phyloP scores from a whole-genome alignment of 37 sponge, comb jelly and placozoan species.

The Mnemiopsis leidyi region DNA sequence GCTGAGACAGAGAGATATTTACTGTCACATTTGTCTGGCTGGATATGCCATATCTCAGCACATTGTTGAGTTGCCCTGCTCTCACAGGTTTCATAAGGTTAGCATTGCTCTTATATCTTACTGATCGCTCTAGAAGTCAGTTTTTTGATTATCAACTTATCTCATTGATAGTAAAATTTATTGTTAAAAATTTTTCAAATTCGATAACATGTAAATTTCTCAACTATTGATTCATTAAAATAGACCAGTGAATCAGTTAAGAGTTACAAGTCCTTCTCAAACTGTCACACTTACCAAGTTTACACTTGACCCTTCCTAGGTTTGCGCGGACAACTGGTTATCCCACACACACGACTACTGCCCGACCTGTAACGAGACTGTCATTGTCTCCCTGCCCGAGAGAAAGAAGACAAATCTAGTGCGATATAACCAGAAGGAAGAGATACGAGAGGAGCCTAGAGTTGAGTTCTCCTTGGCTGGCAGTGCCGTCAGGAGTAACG shows the following conservation, averaged over 20 bases:
- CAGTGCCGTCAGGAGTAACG: not conserved
- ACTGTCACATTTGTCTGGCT: slow-evolving; percentile 43
- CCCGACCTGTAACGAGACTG: slow-evolving; percentile 58
- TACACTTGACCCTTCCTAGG: no score
- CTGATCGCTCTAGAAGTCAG: no score
- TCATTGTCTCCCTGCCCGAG: slow-evolving; percentile 15
- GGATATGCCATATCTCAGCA: slow-evolving; percentile 34
- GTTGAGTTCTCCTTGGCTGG: slow-evolving; percentile 50
- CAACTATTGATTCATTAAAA: no score
- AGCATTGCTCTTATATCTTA: no score
- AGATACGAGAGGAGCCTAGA: not conserved
- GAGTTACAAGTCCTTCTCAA: no score
- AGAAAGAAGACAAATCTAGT: not conserved
- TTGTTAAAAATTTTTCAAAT: no score
- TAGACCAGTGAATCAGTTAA: no score
- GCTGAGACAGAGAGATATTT: slow-evolving; percentile 29
- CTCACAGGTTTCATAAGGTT: slow-evolving; percentile 57
- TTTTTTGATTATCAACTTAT: no score
- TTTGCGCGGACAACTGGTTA: slow-evolving; percentile 58
- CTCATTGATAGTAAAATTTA: no score
- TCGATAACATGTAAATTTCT: no score
- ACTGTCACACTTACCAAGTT: no score
- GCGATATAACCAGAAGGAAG: slow-evolving; percentile 41
- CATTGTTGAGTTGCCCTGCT: slow-evolving; percentile 48
- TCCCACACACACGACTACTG: slow-evolving; percentile 64